These are phyloP conservation scores for Galeopsomyia nigrocyanea DNA, from an alignment of 2,888 invertebrate genomes.

Conservation along the genomic window DNA sequence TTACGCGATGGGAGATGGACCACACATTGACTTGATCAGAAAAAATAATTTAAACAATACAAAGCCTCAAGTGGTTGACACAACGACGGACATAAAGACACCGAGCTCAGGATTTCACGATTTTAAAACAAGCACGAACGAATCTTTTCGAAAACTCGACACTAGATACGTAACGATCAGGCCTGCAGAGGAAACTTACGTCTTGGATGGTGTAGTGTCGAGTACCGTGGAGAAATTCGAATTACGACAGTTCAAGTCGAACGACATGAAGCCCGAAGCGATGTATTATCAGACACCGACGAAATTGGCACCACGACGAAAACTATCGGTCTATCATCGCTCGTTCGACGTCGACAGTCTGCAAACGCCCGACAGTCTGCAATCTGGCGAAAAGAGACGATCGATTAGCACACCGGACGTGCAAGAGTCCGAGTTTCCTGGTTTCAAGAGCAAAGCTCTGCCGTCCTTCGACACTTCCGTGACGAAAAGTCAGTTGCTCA, in stretches of 20 bases:
- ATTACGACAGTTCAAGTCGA: background rate
- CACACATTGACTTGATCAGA: background rate
- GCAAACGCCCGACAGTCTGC: conserved; percentile 31
- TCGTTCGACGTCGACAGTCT: conserved; percentile 57
- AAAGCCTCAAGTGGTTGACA: background rate
- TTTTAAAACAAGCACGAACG: background rate
- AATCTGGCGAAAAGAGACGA: conserved; percentile 25
- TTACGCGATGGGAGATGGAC: conserved; percentile 33
- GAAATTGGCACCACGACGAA: conserved; percentile 54
- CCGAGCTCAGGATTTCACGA: conserved; percentile 22
- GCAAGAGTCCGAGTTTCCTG: conserved; percentile 23
- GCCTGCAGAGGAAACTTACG: conserved; percentile 17
- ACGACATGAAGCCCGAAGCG: background rate
- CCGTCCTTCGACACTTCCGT: conserved; percentile 19
- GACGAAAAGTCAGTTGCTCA: conserved; percentile 32
- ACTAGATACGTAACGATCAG: conserved; percentile 30
- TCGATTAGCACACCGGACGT: conserved; percentile 37
- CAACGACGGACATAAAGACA: conserved; percentile 15
- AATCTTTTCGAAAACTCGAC: conserved; percentile 1
- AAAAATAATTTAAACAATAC: background rate
- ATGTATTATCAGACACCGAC: conserved; percentile 38
- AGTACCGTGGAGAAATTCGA: conserved; percentile 12
- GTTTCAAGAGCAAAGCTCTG: background rate
- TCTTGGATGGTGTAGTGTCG: conserved; percentile 6
- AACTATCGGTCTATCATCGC: conserved; percentile 59